These are phyloP conservation scores for Acanthococcus lagerstroemiae DNA, from an alignment of 2,888 invertebrate species.

Conservation along the genomic window DNA sequence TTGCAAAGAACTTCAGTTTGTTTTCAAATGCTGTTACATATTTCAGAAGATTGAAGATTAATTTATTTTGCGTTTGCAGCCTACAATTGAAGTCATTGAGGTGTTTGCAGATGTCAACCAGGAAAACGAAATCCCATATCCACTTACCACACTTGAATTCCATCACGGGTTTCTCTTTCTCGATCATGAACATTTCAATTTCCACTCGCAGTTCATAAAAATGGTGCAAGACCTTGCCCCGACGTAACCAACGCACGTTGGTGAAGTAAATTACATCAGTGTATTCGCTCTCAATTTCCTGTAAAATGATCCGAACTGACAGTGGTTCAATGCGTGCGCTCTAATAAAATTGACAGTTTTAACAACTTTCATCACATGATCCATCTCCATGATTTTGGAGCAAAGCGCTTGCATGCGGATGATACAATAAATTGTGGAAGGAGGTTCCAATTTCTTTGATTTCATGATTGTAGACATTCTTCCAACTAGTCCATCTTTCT, in stretches of 20 bases:
- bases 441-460: not conserved
- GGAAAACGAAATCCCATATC: conserved; percentile 9
- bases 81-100: conserved; percentile 21
- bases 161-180: conserved; percentile 33
- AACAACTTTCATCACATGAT: conserved; percentile 22
- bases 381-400: conserved; percentile 4
- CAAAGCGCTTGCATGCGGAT: conserved; percentile 8
- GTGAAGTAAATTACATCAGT: conserved; percentile 20
- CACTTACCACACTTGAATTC: conserved; percentile 28
- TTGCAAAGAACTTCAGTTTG: conserved; percentile 12
- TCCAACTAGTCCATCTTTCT: conserved; percentile 7
- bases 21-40: conserved; percentile 13
- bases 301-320: conserved; percentile 25
- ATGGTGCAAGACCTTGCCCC: conserved; percentile 34
- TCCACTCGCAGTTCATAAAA: conserved; percentile 33
- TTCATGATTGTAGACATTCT: conserved; percentile 1
- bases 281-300: conserved; percentile 17
- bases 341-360: conserved; percentile 23
- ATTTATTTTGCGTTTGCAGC: conserved; percentile 6
- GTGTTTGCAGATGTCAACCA: conserved; percentile 5
- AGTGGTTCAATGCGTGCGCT: conserved; percentile 24
- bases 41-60: conserved; percentile 3
- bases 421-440: not conserved
- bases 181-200: conserved; percentile 34
- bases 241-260: conserved; percentile 25